Percentiles rank a stretch among this genome's conserved stretches.
These are phyloP conservation scores for Chamaea fasciata DNA, from an alignment of 2,113 vertebrate genomes.

Conservation along the genomic window DNA sequence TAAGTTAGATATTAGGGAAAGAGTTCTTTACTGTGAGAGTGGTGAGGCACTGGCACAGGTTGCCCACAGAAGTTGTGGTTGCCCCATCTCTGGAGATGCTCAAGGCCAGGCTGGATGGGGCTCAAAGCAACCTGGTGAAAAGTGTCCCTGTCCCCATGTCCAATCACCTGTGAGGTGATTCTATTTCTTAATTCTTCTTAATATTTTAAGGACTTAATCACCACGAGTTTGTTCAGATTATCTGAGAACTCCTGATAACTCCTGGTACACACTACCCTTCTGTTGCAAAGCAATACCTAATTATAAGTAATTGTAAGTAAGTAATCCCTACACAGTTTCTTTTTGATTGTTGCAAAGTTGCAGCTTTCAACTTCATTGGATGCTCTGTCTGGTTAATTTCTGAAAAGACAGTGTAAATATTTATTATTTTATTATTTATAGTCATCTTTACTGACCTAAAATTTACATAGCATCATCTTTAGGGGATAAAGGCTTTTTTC, in stretches of 20 bases:
- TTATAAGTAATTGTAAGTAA: no score
- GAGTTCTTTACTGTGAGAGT: neutral
- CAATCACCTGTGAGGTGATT: neutral
- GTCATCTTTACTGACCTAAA: neutral
- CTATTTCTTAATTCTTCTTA: neutral
- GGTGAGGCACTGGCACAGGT: neutral
- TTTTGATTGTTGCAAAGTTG: neutral
- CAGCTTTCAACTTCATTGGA: neutral
- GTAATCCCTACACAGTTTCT: neutral
- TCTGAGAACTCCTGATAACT: neutral
- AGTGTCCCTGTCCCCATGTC: neutral
- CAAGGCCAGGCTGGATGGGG: neutral
- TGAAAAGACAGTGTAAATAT: neutral
- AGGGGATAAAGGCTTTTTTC: no score
- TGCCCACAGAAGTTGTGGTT: neutral
- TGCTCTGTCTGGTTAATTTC: neutral
- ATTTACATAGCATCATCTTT: neutral
- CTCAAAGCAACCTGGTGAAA: neutral
- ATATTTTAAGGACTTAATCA: neutral
- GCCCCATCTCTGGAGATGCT: neutral
- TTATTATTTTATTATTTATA: neutral
- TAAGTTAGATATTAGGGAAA: neutral
- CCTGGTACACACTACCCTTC: neutral
- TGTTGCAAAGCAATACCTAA: neutral
- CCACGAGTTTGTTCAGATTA: neutral